These are phyloP conservation scores for Falco concolor DNA, from an alignment of 2,797 vertebrate genomes.

Conservation along the genomic window DNA sequence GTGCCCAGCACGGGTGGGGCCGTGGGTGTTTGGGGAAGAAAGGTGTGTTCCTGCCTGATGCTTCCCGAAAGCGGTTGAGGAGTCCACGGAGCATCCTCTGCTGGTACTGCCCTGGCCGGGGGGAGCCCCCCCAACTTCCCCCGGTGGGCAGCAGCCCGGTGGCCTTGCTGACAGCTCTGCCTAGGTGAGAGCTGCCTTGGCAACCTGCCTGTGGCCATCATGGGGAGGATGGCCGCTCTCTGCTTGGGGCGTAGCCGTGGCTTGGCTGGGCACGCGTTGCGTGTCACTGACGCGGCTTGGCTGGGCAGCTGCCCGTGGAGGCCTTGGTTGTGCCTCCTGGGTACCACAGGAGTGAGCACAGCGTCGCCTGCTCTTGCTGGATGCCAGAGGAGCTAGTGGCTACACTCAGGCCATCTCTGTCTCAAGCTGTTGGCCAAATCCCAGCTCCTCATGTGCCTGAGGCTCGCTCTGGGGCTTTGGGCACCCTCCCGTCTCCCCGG, in stretches of 20 bases:
- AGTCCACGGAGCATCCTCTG: not conserved
- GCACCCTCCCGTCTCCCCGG: not conserved
- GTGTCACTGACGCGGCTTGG: rapidly evolving
- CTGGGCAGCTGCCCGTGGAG: rapidly evolving
- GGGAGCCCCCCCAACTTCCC: not conserved
- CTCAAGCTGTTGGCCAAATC: not conserved
- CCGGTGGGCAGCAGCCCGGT: rapidly evolving
- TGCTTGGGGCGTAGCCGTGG: not conserved
- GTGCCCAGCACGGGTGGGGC: rapidly evolving
- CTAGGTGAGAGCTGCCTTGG: not conserved
- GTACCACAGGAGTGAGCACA: not conserved
- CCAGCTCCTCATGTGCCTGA: rapidly evolving
- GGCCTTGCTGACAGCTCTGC: not conserved
- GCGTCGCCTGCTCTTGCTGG: rapidly evolving
- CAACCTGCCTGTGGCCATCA: not conserved
- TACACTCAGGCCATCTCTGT: rapidly evolving
- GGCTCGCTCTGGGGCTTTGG: rapidly evolving
- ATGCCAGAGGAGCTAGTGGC: not conserved
- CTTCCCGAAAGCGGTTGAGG: not conserved
- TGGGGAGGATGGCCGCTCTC: not conserved
- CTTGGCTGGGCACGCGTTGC: not conserved
- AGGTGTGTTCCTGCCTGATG: not conserved
- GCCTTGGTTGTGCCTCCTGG: not conserved
- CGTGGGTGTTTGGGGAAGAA: not conserved
- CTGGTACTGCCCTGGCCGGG: rapidly evolving